Base-by-base conservation (phyloP, 2,113 vertebrate genomes). In the Notechis scutatus region DNA sequence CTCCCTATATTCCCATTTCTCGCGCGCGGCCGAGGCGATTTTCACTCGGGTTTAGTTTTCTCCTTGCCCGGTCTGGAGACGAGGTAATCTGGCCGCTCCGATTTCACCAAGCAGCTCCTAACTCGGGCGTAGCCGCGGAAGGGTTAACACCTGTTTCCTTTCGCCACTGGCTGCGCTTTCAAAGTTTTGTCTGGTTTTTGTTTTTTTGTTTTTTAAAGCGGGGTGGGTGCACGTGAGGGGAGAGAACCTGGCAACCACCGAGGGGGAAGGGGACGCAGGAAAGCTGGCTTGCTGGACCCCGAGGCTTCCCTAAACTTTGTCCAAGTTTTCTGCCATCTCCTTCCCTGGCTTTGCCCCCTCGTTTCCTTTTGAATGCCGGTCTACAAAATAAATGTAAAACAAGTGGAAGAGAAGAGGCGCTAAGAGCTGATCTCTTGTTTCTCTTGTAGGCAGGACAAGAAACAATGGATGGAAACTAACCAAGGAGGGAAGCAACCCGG, bases 1-100 rank as follows among this genome's bases (percentile, higher is more conserved):
- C 24, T 61, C 87, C 96, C 93, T 93, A 15, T 59, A 34, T 69
- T 54, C 74, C 74, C 1, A 93, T 93, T 11, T 1, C 47, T 11
- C 15, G 12, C 61, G 18, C 3, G 61, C 47, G 52, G 91, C 24
- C 9, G 23, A 24, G 14, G 5, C n/a, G 23, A 18, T 4, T 15
- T 57, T 94, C 57, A 85, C 91, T 85, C 91, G 4, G 85, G 24
- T 2, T 45, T 9, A 21, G 23, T 69, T 45, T 14, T 50, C 10
- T 5, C 7, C 20, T 2, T 24, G 21, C 23, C 89, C 39, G 10
- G 23, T 55, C 1, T 87, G 61, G 18, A n/a, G 29, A 23, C 7
- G 8, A 47, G 18, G 15, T 9, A 39, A 11, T 39, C 3, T 23
- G 47, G 6, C 90, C 74, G 26, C 56, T 20, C 26, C 6, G 86